These are phyloP conservation scores for Nomada fabriciana DNA, from an alignment of 2,888 invertebrate genomes.

Conservation along the genomic window DNA sequence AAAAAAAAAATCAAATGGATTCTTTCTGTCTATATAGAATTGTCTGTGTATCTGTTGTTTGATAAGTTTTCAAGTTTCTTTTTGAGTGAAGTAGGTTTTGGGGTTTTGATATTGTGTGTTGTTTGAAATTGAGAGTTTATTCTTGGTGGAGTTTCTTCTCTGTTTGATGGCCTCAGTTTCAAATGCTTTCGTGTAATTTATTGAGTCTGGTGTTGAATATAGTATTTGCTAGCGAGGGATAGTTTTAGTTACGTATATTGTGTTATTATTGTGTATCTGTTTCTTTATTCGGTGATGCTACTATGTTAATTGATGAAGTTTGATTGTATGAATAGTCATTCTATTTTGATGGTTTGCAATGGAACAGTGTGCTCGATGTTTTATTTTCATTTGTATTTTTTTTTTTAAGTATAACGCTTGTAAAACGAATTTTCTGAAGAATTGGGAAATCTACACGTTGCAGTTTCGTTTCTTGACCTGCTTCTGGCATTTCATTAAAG, in stretches of 20 bases:
- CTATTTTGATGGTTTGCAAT: not conserved
- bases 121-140: not conserved
- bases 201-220: not conserved
- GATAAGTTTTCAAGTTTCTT: not conserved
- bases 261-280: not conserved
- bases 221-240: constrained; percentile 2
- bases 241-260: not conserved
- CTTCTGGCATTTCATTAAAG: not conserved
- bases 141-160: not conserved
- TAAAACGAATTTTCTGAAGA: no score
- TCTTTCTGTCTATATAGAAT: not conserved
- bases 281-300: no score
- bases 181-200: not conserved
- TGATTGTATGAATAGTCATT: not conserved
- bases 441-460: not conserved
- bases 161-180: not conserved
- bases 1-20: not conserved
- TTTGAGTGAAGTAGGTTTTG: not conserved
- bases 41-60: not conserved
- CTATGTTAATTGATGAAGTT: not conserved
- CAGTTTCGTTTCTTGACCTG: not conserved
- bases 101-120: not conserved
- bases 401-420: no score
- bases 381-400: not conserved
- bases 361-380: constrained; percentile 39